Evolutionary conservation across 1,140 invertebrate genomes (phyloP).

Genomic region (Solenopsis invicta): DNA sequence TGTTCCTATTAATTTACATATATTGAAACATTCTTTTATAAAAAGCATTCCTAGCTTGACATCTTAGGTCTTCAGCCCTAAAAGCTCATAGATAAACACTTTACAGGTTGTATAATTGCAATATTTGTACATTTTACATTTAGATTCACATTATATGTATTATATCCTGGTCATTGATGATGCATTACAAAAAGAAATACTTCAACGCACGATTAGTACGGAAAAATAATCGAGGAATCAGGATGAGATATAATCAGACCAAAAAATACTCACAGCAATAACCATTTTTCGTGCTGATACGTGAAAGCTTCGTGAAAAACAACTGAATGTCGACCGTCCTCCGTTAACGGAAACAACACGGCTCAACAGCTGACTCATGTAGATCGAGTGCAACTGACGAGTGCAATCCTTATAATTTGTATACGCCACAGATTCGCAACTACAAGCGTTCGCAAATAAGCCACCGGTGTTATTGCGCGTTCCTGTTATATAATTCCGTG

Average conservation of each 20-base stretch:
- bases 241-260: background rate
- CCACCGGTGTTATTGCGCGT: background rate
- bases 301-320: conserved; percentile 78
- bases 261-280: conserved; percentile 80
- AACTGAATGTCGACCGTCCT: conserved; percentile 67
- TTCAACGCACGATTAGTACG: background rate
- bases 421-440: background rate
- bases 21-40: no score
- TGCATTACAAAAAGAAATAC: background rate
- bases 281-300: conserved; percentile 82
- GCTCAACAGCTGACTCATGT: conserved; percentile 75
- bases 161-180: background rate
- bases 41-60: no score
- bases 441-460: background rate
- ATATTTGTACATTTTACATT: background rate
- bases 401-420: background rate
- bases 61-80: no score
- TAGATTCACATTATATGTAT: background rate
- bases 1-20: no score
- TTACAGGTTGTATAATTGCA: no score
- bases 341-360: conserved; percentile 64
- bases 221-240: background rate
- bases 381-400: background rate
- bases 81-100: no score
- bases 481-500: conserved; percentile 3